phyloP scores from a whole-genome alignment of 2,113 vertebrate species.

The Dascyllus trimaculatus region DNA sequence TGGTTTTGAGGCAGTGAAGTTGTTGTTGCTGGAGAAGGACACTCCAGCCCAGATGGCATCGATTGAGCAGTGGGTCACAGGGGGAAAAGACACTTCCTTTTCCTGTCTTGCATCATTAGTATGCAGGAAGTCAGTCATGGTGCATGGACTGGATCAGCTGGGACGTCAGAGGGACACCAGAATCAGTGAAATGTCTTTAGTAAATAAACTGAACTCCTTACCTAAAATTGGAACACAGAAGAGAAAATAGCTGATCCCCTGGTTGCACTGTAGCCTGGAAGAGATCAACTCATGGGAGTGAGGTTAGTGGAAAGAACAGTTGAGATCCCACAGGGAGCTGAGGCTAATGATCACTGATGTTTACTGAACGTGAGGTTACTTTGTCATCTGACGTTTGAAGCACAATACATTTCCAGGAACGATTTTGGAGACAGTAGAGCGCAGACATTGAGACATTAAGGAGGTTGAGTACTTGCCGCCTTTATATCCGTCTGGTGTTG shows the following conservation, averaged over 20 bases:
- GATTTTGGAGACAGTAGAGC: neutral
- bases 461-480: neutral
- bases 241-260: neutral
- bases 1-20: neutral
- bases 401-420: neutral
- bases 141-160: slow-evolving; percentile 8
- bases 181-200: neutral
- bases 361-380: no score
- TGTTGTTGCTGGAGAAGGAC: neutral
- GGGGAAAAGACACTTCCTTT: slow-evolving; percentile 31
- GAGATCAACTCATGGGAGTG: no score
- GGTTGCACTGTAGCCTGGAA: neutral
- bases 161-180: neutral
- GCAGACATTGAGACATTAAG: neutral
- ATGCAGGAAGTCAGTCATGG: slow-evolving; percentile 28
- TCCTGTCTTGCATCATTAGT: slow-evolving; percentile 38
- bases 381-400: neutral
- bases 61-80: slow-evolving; percentile 18
- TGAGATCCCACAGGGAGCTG: neutral
- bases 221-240: neutral
- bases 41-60: neutral
- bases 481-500: neutral
- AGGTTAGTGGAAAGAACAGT: no score
- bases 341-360: neutral
- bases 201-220: neutral